Evolutionary conservation across 1,140 invertebrate genomes (phyloP), one percentile per base, ranked within the genome.

Genomic region (Drosophila chauvacae): DNA sequence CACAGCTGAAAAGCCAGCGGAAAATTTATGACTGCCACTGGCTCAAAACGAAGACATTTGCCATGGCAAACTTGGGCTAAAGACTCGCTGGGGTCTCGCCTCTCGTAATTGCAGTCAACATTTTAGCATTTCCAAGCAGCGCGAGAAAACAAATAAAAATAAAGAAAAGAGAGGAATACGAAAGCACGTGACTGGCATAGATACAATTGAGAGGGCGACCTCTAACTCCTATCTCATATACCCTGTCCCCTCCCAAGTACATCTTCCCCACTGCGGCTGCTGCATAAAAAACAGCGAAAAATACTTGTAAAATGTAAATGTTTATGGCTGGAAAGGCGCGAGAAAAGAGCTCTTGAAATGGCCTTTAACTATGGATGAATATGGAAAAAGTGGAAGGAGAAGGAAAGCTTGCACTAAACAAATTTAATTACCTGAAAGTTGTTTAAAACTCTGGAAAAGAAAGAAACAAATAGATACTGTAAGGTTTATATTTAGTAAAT

Each of bases 261-360:
- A 7, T 4, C 28, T 42, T 50, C 16, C 16, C 20, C n/a, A 45
- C 39, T 66, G 53, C 35, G 35, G 53, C 53, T 37, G 51, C 45
- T 45, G 47, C 35, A 33, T 55, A 63, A 33, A 48, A 55, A 57
- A 42, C 26, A 42, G 20, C 41, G 5, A 37, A 47, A 48, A 72
- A 44, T 30, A 42, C 69, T 72, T 72, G 69, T 72, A 74, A 75
- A 75, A 83, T 83, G 80, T 73, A 84, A 83, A 83, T 83, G 80
- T 84, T 83, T 84, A 83, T 78, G 69, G 55, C 80, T 69, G 39
- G 59, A 39, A 62, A 77, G 73, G 50, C 75, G 80, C 74, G 74
- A 42, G 62, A 73, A 68, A 72, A 51, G 66, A 60, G 42, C 80
- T 48, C 66, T 62, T 47, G 63, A 58, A 78, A 69, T 60, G 80